Percentiles rank a stretch among this genome's conserved stretches.
Evolutionary conservation across 2,113 vertebrate species (phyloP).

Genomic region (Oryzias celebensis): DNA sequence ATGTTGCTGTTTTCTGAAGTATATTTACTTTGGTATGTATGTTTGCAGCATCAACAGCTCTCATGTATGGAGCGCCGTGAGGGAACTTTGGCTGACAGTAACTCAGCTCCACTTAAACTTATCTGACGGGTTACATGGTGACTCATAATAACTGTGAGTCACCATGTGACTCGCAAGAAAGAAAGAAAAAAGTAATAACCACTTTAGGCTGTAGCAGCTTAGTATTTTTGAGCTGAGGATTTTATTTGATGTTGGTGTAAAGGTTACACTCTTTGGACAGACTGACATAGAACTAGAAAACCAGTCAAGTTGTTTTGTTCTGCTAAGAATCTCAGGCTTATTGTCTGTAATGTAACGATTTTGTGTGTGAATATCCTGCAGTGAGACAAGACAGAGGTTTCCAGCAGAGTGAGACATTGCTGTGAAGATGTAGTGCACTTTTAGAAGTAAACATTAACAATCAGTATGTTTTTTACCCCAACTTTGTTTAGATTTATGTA

Average conservation of each 20-base stretch:
- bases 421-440: constrained; percentile 21
- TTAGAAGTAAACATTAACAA: neutral
- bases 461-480: neutral
- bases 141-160: constrained; percentile 53
- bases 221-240: constrained; percentile 9
- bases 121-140: constrained; percentile 57
- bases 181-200: neutral
- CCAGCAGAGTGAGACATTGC: constrained; percentile 28
- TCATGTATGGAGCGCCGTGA: neutral
- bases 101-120: constrained; percentile 40
- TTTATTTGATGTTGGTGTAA: constrained; percentile 26
- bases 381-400: constrained; percentile 27
- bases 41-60: constrained; percentile 21
- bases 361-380: constrained; percentile 37
- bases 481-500: neutral
- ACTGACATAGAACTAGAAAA: constrained; percentile 11
- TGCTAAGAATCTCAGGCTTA: constrained; percentile 16
- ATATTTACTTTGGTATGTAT: constrained; percentile 12
- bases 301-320: constrained; percentile 24
- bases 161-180: neutral
- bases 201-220: constrained; percentile 4
- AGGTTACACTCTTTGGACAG: constrained; percentile 20
- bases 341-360: constrained; percentile 6
- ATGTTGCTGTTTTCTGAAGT: neutral
- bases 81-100: constrained; percentile 27